Conservation (phyloP, 2,888 invertebrate species). For the Malachius bipustulatus region DNA sequence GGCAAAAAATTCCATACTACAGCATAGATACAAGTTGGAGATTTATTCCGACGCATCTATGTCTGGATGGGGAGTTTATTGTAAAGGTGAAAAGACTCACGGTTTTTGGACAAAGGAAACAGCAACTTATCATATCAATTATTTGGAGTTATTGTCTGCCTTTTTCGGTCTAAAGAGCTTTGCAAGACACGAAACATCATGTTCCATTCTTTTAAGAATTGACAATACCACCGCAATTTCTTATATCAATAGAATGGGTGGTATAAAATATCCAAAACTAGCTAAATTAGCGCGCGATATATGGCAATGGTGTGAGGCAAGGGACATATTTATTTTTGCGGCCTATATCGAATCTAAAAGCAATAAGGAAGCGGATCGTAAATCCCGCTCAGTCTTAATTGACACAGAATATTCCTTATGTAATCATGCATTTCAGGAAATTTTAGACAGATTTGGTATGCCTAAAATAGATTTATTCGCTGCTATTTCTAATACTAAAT, state of each 20-base stretch:
- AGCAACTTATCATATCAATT: conserved; percentile 20
- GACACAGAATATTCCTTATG: conserved; percentile 15
- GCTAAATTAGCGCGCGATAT: conserved; percentile 20
- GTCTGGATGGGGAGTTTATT: conserved; percentile 21
- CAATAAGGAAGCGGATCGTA: conserved; percentile 16
- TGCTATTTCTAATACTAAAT: conserved; percentile 22
- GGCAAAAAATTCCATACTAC: conserved; percentile 12
- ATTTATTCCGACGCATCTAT: conserved; percentile 21
- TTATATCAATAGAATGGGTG: conserved; percentile 20
- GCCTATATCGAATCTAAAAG: conserved; percentile 18
- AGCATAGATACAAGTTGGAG: conserved; percentile 14
- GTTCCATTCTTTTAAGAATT: conserved; percentile 17
- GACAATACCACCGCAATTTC: conserved; percentile 21
- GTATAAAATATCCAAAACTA: conserved; percentile 17
- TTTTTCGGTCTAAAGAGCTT: conserved; percentile 21
- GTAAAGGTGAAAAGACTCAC: conserved; percentile 13
- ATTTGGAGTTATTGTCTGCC: conserved; percentile 20
- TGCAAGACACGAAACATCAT: conserved; percentile 13
- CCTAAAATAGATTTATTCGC: conserved; percentile 17
- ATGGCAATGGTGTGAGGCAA: conserved; percentile 21
- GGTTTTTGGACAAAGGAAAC: conserved; percentile 21
- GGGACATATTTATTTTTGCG: conserved; percentile 17
- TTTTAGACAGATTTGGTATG: conserved; percentile 9
- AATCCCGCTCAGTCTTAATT: conserved; percentile 9
- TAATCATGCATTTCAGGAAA: conserved; percentile 11